Conservation (phyloP, 1,140 invertebrate genomes). For the Dendroctonus valens region DNA sequence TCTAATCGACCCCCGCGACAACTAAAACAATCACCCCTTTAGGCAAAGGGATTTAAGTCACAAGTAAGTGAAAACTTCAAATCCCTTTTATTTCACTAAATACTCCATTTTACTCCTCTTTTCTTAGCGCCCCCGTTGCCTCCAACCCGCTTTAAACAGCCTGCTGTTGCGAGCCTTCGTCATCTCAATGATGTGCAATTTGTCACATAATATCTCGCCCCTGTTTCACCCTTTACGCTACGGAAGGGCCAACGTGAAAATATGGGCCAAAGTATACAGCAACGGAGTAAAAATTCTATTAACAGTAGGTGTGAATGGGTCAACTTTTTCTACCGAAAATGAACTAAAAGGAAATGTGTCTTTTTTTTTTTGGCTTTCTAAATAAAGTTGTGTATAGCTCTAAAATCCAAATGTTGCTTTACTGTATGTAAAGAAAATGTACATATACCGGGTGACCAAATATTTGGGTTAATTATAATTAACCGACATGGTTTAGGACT, state of each 20-base stretch:
- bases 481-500: too few species aligned
- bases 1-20: constrained; percentile 22
- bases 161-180: constrained; percentile 32
- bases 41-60: constrained; percentile 32
- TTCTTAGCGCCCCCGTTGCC: constrained; percentile 29
- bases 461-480: too few species aligned
- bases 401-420: too few species aligned
- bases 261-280: neutral
- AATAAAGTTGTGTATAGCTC: too few species aligned
- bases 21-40: constrained; percentile 36
- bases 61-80: constrained; percentile 36
- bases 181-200: constrained; percentile 49
- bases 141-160: constrained; percentile 33
- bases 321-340: too few species aligned
- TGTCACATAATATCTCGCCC: constrained; percentile 48
- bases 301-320: too few species aligned
- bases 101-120: constrained; percentile 41
- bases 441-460: too few species aligned
- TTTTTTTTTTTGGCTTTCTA: too few species aligned
- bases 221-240: constrained; percentile 35
- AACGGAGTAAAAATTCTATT: neutral
- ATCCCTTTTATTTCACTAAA: constrained; percentile 41
- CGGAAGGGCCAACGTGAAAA: constrained; percentile 7
- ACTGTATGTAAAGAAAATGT: too few species aligned
- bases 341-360: too few species aligned